A percentile compares a stretch with the other conserved stretches of the same genome.
phyloP scores from a whole-genome alignment of 2,797 vertebrate genomes.

The Spinus olivaceus region DNA sequence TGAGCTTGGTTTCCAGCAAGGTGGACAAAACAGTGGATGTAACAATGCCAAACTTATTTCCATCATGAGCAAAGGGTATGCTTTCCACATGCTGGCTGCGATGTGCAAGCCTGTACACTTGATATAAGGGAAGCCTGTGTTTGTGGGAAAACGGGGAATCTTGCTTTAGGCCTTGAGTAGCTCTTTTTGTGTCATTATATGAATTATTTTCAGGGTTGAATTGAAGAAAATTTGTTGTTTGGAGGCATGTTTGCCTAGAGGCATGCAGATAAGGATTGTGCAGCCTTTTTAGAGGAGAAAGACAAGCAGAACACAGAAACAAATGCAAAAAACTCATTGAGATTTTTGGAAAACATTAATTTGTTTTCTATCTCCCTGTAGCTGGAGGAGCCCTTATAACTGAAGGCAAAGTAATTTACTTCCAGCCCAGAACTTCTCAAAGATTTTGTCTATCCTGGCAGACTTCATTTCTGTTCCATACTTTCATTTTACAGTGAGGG shows the following conservation, averaged over 20 bases:
- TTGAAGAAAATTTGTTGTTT: background rate
- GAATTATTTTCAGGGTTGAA: background rate
- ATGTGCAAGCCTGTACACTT: background rate
- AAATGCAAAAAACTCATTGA: background rate
- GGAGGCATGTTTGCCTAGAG: background rate
- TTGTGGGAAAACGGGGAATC: background rate
- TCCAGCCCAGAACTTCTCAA: background rate
- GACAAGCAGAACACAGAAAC: background rate
- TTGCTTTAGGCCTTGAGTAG: background rate
- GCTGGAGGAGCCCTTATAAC: background rate
- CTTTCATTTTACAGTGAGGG: background rate
- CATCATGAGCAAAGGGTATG: background rate
- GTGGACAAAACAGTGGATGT: background rate
- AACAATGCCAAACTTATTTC: background rate
- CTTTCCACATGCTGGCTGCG: background rate
- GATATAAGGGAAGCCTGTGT: background rate
- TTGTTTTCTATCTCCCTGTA: background rate
- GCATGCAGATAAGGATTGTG: background rate
- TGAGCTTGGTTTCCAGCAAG: background rate
- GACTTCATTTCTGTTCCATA: background rate
- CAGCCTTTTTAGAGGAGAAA: background rate
- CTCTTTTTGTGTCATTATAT: background rate
- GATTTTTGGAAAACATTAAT: background rate
- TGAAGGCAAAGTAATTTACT: background rate
- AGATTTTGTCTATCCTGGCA: background rate